Evolutionary conservation across 2,113 vertebrate genomes (phyloP).

Genomic region (Diphyllodes magnificus): DNA sequence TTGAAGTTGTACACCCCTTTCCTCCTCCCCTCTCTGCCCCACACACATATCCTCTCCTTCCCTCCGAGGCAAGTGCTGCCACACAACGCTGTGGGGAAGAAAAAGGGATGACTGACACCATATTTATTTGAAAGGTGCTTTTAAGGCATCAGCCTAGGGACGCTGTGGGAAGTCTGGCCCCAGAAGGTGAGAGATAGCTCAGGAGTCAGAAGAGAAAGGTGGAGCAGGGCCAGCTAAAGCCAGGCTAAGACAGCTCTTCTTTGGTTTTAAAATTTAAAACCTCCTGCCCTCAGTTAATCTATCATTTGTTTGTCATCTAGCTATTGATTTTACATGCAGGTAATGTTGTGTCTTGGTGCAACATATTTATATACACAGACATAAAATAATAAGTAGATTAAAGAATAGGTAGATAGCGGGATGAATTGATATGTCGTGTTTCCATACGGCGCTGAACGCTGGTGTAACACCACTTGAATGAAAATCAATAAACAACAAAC

Average conservation of each 20-base stretch:
- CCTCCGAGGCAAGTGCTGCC: background rate
- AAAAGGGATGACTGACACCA: constrained; percentile 35
- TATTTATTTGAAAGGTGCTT: constrained; percentile 51
- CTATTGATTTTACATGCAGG: background rate
- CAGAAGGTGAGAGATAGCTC: constrained; percentile 3
- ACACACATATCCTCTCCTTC: background rate
- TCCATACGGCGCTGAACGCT: background rate
- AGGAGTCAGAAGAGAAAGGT: background rate
- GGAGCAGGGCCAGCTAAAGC: constrained; percentile 27
- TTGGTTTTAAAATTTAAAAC: constrained; percentile 37
- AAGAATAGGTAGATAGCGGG: background rate
- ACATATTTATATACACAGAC: background rate
- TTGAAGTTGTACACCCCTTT: background rate
- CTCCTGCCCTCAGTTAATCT: constrained; percentile 4
- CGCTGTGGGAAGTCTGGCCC: constrained; percentile 24
- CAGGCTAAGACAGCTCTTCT: constrained; percentile 16
- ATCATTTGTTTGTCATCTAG: background rate
- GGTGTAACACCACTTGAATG: background rate
- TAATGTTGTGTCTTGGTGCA: background rate
- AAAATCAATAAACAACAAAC: background rate
- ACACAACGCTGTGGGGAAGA: background rate
- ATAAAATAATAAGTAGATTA: background rate
- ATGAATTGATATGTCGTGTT: background rate
- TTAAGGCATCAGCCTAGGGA: constrained; percentile 16
- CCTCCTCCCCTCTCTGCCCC: background rate